Base-by-base conservation (phyloP, 35 echinoderm and acorn worm genomes). In the Lytechinus pictus region DNA sequence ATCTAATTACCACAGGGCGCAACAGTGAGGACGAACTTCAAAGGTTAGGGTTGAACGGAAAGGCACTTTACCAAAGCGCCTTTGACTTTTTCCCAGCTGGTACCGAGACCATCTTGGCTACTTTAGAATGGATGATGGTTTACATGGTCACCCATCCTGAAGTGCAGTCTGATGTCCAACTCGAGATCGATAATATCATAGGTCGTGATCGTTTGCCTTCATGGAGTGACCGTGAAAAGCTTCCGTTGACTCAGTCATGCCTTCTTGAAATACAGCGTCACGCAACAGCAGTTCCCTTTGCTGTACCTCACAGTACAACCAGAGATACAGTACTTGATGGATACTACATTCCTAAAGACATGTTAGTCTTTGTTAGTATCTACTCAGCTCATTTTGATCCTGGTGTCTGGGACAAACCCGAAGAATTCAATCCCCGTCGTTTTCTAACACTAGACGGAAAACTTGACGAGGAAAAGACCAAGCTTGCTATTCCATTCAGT, bases 211-310 rank as follows among this genome's bases (percentile, higher is more conserved):
- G 97, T 13, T 86, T 86, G 27, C 92, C 93, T 19, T 52, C 53
- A 24, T 54, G 94, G 16, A 55, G 27, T 54, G 95, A 97, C 54
- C 52, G 79, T 21, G 89, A 54, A 24, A 97, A 91, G 54, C 95
- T 97, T 21, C 96, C 96, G 10, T 96, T 94, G 28, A 97, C 97
- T 1, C 28, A 97, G 8, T 95, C 97, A 56, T 57, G 61, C 7
- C 79, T 97, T 13, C 57, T 96, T 27, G 97, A 97, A 21, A 91
- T 96, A 9, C 91, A 95, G 86, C 91, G 95, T 55, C 61, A 79
- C 51, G 52, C 94, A 0, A 52, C 90, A 44, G 53, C 94, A 1
- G 90, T 91, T 27, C 97, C 97, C 4, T 86, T 98, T 2, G 96
- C 96, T 1, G 95, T 97, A 14, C 60, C 92, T 9, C 97, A 96